A percentile compares a stretch with the other conserved stretches of the same genome.
Evolutionary conservation across 2,888 invertebrate species (phyloP).

Genomic region (Neocrepidodera transversa): DNA sequence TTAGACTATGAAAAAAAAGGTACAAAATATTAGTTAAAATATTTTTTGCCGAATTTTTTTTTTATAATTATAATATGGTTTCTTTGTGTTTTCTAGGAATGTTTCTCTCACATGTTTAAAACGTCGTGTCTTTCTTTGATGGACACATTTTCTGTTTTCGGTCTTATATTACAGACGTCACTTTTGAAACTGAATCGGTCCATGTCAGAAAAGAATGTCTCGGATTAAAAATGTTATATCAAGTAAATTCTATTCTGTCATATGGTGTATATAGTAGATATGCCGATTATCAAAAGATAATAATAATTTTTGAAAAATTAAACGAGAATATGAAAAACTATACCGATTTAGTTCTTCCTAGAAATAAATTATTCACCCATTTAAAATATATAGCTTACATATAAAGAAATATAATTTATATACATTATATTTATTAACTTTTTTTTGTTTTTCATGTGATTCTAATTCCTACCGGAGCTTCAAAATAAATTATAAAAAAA

Average conservation of each 20-base stretch:
- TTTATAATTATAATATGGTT: background rate
- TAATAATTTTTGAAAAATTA: no score
- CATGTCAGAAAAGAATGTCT: constrained; percentile 12
- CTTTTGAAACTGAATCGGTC: constrained; percentile 13
- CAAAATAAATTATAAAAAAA: no score
- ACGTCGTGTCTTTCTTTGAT: constrained; percentile 13
- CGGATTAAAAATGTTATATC: constrained; percentile 8
- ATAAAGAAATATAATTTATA: no score
- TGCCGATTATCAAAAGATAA: no score
- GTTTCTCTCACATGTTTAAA: background rate
- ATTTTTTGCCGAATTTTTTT: background rate
- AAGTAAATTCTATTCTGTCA: background rate
- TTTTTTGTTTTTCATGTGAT: no score
- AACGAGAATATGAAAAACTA: no score
- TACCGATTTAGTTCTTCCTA: no score
- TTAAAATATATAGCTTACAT: no score
- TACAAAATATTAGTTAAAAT: background rate
- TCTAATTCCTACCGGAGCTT: no score
- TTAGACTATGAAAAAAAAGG: background rate
- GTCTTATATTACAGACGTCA: constrained; percentile 23
- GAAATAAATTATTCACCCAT: no score
- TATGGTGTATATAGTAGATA: background rate
- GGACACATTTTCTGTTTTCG: constrained; percentile 30
- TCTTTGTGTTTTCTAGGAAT: background rate
- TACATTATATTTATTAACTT: no score